A percentile compares a stretch with the other conserved stretches of the same genome.
These are phyloP conservation scores for Sylvia borin DNA, from an alignment of 2,797 vertebrate species.

Conservation along the genomic window DNA sequence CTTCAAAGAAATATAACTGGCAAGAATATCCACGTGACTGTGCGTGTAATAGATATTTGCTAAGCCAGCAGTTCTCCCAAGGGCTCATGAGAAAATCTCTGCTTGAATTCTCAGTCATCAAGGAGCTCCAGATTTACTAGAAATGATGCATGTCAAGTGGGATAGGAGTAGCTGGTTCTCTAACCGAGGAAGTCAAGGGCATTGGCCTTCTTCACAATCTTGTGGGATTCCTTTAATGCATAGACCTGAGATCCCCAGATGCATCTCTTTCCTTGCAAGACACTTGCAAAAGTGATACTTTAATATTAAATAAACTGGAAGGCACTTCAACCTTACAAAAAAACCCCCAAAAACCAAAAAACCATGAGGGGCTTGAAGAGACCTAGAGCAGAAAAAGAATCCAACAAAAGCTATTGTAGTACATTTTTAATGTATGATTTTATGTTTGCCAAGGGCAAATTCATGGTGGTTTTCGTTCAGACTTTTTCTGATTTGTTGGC, in stretches of 20 bases:
- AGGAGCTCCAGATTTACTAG: not conserved
- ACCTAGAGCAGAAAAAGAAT: not conserved
- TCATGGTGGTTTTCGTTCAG: not conserved
- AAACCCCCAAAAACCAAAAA: too few species aligned
- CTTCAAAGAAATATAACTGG: slow-evolving; percentile 85
- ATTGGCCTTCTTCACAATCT: not conserved
- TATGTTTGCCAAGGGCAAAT: not conserved
- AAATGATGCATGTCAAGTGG: slow-evolving; percentile 16
- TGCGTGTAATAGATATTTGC: slow-evolving; percentile 70
- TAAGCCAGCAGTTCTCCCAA: slow-evolving; percentile 77
- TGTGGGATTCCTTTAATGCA: not conserved
- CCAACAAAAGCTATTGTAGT: not conserved
- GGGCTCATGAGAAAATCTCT: slow-evolving; percentile 79
- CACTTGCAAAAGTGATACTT: not conserved
- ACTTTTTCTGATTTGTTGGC: not conserved
- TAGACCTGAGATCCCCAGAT: not conserved
- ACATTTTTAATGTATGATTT: not conserved
- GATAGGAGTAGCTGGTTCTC: not conserved
- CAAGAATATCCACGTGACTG: slow-evolving; percentile 75
- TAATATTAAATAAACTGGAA: not conserved
- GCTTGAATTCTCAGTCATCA: slow-evolving; percentile 69
- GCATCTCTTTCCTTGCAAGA: not conserved
- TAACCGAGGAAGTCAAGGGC: not conserved
- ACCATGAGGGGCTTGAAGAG: not conserved
- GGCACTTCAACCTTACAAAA: not conserved